These are phyloP conservation scores for Meloidogyne floridensis DNA, from an alignment of 1,140 invertebrate genomes.

Conservation along the genomic window DNA sequence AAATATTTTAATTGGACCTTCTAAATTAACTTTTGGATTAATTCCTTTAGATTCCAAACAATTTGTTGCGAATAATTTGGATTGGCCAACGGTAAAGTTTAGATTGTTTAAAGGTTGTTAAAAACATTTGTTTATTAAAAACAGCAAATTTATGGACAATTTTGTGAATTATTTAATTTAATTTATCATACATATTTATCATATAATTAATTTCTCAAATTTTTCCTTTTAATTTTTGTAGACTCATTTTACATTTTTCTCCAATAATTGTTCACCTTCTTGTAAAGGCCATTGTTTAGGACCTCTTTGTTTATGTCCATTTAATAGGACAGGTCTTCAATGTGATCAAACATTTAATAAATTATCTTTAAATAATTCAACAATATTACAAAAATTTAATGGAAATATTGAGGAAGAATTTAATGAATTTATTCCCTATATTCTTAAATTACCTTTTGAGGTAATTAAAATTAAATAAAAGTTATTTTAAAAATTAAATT, in stretches of 20 bases:
- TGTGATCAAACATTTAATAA: neutral
- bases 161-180: too few relatives aligned
- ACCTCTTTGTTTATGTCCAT: constrained; percentile 22
- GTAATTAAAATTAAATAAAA: neutral
- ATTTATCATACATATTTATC: too few relatives aligned
- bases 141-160: too few relatives aligned
- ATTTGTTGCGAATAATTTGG: neutral
- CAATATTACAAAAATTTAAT: constrained; percentile 3
- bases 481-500: neutral
- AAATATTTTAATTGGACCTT: neutral
- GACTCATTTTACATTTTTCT: constrained; percentile 25
- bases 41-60: neutral
- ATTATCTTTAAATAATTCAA: neutral
- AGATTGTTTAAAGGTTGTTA: neutral
- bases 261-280: neutral
- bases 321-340: constrained; percentile 1
- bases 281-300: constrained; percentile 23
- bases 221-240: neutral
- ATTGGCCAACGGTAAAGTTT: constrained; percentile 10
- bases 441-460: constrained; percentile 16
- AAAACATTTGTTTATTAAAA: too few relatives aligned
- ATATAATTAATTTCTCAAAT: too few relatives aligned
- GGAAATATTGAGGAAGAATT: neutral
- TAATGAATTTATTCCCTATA: constrained; percentile 11
- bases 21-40: constrained; percentile 13